A percentile compares a stretch with the other conserved stretches of the same genome.
Evolutionary conservation across 1,140 invertebrate species (phyloP).

Genomic region (Leptestheria dahalacensis): DNA sequence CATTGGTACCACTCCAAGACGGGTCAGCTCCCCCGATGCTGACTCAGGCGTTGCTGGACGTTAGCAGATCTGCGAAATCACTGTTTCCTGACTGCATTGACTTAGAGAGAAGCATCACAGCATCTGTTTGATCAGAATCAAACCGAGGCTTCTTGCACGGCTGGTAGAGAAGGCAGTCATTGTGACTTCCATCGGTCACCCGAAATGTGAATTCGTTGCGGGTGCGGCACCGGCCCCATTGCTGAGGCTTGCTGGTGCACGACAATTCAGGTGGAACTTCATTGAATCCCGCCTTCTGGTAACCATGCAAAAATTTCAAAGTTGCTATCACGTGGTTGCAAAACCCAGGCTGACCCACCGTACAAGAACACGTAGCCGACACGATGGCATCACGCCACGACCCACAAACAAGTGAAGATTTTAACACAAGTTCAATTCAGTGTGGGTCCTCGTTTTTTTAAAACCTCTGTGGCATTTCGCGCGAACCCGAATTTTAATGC

Average conservation of each 20-base stretch:
- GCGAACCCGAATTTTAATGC: not conserved
- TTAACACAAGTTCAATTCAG: not conserved
- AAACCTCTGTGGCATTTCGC: constrained; percentile 3
- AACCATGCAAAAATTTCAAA: constrained; percentile 2
- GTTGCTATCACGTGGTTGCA: constrained; percentile 1
- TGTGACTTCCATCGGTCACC: constrained; percentile 4
- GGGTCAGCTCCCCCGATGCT: not conserved
- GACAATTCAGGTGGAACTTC: constrained; percentile 4
- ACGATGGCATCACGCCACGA: constrained; percentile 6
- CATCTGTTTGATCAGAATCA: not conserved
- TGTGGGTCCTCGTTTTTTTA: constrained; percentile 7
- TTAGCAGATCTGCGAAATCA: not conserved
- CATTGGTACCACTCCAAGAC: not conserved
- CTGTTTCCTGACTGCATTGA: not conserved
- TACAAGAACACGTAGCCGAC: not conserved
- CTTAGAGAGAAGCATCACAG: not conserved
- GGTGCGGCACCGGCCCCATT: not conserved
- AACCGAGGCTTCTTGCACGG: not conserved
- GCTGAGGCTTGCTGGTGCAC: constrained; percentile 4
- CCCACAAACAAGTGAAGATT: not conserved
- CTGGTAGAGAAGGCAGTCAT: not conserved
- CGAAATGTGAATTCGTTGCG: constrained; percentile 7
- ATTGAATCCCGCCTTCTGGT: not conserved
- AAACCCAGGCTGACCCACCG: not conserved
- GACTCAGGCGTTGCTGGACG: not conserved